A percentile compares a stretch with the other conserved stretches of the same genome.
phyloP scores from a whole-genome alignment of 2,888 invertebrate genomes.

The Drosophila borealis region DNA sequence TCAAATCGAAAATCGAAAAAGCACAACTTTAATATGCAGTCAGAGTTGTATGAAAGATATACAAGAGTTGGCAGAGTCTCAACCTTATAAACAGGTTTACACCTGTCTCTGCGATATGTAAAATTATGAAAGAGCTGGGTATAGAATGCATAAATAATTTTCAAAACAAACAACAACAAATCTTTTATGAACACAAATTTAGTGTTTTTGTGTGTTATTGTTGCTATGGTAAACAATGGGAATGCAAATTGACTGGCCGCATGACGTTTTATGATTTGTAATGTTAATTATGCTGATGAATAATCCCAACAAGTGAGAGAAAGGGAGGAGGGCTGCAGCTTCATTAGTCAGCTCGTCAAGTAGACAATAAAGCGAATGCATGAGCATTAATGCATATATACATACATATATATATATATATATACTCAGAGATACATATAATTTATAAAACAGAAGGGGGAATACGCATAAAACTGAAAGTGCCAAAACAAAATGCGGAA shows the following conservation, averaged over 20 bases:
- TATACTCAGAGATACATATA: slow-evolving; percentile 24
- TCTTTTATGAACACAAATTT: slow-evolving; percentile 34
- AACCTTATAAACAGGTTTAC: slow-evolving; percentile 60
- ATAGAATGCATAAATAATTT: slow-evolving; percentile 73
- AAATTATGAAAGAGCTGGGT: slow-evolving; percentile 64
- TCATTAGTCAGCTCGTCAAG: slow-evolving; percentile 69
- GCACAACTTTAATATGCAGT: slow-evolving; percentile 35
- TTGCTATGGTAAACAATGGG: slow-evolving; percentile 54
- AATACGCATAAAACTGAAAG: slow-evolving; percentile 64
- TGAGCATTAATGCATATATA: slow-evolving; percentile 23
- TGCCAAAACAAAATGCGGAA: slow-evolving; percentile 69
- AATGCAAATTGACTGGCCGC: slow-evolving; percentile 66
- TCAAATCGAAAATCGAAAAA: slow-evolving; percentile 9
- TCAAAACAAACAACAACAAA: slow-evolving; percentile 41
- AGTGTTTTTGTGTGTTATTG: slow-evolving; percentile 27
- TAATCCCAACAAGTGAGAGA: slow-evolving; percentile 26
- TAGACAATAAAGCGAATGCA: slow-evolving; percentile 59
- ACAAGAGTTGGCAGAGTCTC: slow-evolving; percentile 3
- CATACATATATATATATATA: slow-evolving; percentile 13
- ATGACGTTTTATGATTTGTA: slow-evolving; percentile 72
- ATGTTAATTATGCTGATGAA: slow-evolving; percentile 75
- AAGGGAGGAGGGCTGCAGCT: slow-evolving; percentile 19
- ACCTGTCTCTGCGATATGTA: slow-evolving; percentile 49
- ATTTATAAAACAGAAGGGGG: slow-evolving; percentile 4
- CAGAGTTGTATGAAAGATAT: slow-evolving; percentile 19